Evolutionary conservation across 2,888 invertebrate genomes (phyloP).

Genomic region (Eupithecia abbreviata): DNA sequence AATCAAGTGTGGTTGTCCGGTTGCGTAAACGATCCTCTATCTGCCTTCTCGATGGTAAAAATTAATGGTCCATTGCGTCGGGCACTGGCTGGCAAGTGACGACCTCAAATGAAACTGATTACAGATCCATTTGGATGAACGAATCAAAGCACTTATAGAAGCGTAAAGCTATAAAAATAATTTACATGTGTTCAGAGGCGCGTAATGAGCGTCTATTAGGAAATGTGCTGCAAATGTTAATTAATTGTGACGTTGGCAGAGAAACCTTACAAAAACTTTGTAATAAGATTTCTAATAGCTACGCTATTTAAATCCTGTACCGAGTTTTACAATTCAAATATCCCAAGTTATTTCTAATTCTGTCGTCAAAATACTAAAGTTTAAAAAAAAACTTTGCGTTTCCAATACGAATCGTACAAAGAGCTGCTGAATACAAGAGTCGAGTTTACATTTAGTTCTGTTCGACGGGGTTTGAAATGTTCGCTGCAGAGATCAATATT

Average conservation of each 20-base stretch:
- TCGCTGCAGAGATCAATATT: conserved; percentile 61
- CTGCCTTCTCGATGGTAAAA: conserved; percentile 46
- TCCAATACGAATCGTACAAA: neutral
- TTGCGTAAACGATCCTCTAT: conserved; percentile 54
- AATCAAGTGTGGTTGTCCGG: conserved; percentile 45
- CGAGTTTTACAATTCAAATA: neutral
- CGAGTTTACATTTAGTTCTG: neutral
- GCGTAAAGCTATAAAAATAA: conserved; percentile 31
- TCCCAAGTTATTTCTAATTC: neutral
- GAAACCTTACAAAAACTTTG: neutral
- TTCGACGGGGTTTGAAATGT: conserved; percentile 18
- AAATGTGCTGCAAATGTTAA: neutral
- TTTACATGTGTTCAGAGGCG: neutral
- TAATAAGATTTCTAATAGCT: neutral
- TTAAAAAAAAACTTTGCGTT: neutral
- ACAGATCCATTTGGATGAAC: conserved; percentile 48
- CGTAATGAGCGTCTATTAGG: neutral
- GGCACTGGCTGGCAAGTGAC: conserved; percentile 36
- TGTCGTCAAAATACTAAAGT: neutral
- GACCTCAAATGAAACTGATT: conserved; percentile 46
- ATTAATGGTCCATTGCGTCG: conserved; percentile 55
- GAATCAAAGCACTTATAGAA: conserved; percentile 42
- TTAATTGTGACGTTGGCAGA: neutral
- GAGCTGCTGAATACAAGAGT: neutral
- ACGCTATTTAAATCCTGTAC: neutral